Conservation (phyloP, 2,888 invertebrate genomes). For the Didymodactylos carnosus region DNA sequence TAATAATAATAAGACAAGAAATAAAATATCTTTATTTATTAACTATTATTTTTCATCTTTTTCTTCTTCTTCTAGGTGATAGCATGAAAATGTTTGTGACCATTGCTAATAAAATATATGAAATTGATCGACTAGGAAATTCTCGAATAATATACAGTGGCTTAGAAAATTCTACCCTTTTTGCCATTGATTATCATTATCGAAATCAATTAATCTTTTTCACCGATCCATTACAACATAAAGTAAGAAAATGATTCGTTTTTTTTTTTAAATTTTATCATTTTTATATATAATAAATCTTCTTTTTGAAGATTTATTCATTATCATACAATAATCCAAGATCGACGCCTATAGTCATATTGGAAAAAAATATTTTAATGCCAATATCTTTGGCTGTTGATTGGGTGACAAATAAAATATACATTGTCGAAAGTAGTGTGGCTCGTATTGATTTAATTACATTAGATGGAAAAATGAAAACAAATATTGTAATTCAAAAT, state of each 20-base stretch:
- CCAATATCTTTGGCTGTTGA: conserved; percentile 54
- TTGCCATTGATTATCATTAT: conserved; percentile 62
- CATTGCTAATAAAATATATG: conserved; percentile 19
- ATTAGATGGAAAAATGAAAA: conserved; percentile 56
- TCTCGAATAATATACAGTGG: conserved; percentile 15
- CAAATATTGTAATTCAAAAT: conserved; percentile 71
- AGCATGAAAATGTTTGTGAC: conserved; percentile 20
- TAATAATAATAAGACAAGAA: too few species aligned
- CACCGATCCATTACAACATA: conserved; percentile 51
- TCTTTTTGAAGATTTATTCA: not conserved
- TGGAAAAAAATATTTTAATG: not conserved
- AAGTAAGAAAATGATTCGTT: conserved; percentile 16
- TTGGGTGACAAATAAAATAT: conserved; percentile 86
- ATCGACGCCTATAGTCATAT: not conserved
- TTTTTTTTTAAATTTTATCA: not conserved
- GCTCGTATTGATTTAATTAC: conserved; percentile 69
- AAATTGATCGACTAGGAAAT: conserved; percentile 19
- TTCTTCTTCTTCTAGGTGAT: conserved; percentile 16
- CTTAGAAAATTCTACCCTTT: conserved; percentile 17
- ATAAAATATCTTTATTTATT: too few species aligned
- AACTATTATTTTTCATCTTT: not conserved
- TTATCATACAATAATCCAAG: not conserved
- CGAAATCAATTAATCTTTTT: conserved; percentile 57
- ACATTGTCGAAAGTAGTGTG: conserved; percentile 73
- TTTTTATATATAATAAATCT: not conserved